Conservation (phyloP, 2,797 vertebrate species). For the Vespertilio murinus region DNA sequence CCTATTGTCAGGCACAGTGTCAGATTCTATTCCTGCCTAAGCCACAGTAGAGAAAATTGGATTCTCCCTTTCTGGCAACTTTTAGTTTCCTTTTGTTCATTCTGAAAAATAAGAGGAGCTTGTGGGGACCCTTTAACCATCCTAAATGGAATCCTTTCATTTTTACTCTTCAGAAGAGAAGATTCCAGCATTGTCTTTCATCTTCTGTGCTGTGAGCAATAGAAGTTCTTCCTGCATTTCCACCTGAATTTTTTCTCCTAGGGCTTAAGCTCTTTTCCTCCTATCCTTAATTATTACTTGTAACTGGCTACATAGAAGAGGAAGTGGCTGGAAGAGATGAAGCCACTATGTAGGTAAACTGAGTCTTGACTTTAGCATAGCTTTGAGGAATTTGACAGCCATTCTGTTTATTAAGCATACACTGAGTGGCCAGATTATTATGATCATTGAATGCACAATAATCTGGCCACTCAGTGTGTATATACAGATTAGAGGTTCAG, state of each 20-base stretch:
- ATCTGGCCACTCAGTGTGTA: too few relatives aligned
- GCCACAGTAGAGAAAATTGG: not conserved
- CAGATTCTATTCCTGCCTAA: not conserved
- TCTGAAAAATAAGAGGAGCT: not conserved
- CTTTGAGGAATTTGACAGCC: slow-evolving; percentile 37
- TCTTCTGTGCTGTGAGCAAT: not conserved
- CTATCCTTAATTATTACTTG: not conserved
- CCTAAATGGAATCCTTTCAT: not conserved
- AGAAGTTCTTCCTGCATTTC: not conserved
- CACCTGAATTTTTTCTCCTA: not conserved
- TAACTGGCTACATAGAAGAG: not conserved
- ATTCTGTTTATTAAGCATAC: slow-evolving; percentile 33
- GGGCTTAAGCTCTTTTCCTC: not conserved
- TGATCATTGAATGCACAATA: too few relatives aligned
- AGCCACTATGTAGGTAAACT: not conserved
- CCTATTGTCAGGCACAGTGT: not conserved
- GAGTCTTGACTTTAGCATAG: not conserved
- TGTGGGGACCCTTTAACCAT: not conserved
- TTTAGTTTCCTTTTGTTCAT: not conserved
- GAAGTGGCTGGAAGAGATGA: not conserved
- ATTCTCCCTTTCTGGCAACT: not conserved
- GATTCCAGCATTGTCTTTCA: not conserved
- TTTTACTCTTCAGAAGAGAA: not conserved
- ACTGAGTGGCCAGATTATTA: too few relatives aligned
- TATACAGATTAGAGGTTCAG: too few relatives aligned